Evolutionary conservation across 2,888 invertebrate species (phyloP).

Genomic region (Tribolium freemani): DNA sequence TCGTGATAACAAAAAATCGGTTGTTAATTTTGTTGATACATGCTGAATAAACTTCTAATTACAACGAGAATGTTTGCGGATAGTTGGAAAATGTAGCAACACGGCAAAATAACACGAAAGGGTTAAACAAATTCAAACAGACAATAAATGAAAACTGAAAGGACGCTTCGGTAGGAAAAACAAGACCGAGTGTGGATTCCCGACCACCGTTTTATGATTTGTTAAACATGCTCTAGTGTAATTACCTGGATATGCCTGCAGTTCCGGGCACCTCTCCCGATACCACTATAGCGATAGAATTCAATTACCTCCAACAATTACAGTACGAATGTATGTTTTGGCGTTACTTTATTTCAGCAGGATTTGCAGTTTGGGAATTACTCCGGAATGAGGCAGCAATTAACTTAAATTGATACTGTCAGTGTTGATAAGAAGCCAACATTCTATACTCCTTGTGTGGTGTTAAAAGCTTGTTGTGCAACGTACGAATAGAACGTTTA

Average conservation of each 20-base stretch:
- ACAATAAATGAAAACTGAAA: conserved; percentile 20
- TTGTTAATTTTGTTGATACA: neutral
- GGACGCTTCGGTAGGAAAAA: conserved; percentile 4
- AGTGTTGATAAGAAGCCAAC: neutral
- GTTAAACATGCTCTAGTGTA: conserved; percentile 28
- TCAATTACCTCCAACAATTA: conserved; percentile 40
- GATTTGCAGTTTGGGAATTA: conserved; percentile 21
- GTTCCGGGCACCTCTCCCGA: conserved; percentile 36
- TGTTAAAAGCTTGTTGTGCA: neutral
- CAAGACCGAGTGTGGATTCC: conserved; percentile 18
- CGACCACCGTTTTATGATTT: conserved; percentile 35
- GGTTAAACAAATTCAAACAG: conserved; percentile 24
- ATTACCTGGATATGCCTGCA: conserved; percentile 34
- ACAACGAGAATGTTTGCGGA: neutral
- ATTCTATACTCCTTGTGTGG: neutral
- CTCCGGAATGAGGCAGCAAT: neutral
- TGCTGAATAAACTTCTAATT: conserved; percentile 20
- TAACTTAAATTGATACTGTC: conserved; percentile 16
- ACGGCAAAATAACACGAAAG: conserved; percentile 22
- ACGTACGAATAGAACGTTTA: conserved; percentile 8
- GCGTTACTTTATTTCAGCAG: conserved; percentile 17
- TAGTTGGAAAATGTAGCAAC: conserved; percentile 15
- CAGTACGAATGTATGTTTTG: conserved; percentile 22
- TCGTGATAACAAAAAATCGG: neutral
- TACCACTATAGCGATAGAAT: conserved; percentile 28